A percentile compares a stretch with the other conserved stretches of the same genome.
Conservation (phyloP, 2,113 vertebrate species). For the Syngnathus typhle region DNA sequence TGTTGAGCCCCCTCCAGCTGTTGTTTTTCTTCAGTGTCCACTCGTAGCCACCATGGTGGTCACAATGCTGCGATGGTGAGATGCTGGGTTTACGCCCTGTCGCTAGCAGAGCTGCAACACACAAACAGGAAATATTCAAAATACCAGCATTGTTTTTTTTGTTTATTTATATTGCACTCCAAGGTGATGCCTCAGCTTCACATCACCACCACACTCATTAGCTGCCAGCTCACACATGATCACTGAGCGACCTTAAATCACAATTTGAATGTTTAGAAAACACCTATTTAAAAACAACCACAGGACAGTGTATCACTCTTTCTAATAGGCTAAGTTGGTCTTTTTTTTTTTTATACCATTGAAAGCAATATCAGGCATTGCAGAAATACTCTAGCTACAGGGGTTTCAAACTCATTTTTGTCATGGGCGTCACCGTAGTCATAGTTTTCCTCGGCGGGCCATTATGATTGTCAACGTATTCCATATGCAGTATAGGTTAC, state of each 20-base stretch:
- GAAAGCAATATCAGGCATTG: not conserved
- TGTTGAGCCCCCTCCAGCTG: constrained; percentile 33
- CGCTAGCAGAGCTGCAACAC: constrained; percentile 60
- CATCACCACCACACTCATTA: constrained; percentile 20
- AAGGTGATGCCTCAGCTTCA: not conserved
- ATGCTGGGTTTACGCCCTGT: constrained; percentile 23
- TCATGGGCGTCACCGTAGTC: too few relatives aligned
- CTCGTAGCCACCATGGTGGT: constrained; percentile 38
- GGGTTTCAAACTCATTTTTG: not conserved
- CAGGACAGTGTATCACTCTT: too few relatives aligned
- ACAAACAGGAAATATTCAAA: constrained; percentile 36
- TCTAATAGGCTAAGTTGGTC: not conserved
- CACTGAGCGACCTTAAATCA: not conserved
- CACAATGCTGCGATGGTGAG: constrained; percentile 38
- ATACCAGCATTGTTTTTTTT: not conserved
- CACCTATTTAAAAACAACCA: not conserved
- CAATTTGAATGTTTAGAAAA: not conserved
- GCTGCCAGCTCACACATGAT: constrained; percentile 12
- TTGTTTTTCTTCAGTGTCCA: constrained; percentile 47
- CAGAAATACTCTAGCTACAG: not conserved
- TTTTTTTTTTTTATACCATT: not conserved
- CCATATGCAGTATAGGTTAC: too few relatives aligned
- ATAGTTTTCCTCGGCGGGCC: too few relatives aligned
- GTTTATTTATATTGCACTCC: too few relatives aligned
- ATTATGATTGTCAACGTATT: too few relatives aligned